Evolutionary conservation across 2,113 vertebrate genomes (phyloP).

Genomic region (Burhinus oedicnemus): DNA sequence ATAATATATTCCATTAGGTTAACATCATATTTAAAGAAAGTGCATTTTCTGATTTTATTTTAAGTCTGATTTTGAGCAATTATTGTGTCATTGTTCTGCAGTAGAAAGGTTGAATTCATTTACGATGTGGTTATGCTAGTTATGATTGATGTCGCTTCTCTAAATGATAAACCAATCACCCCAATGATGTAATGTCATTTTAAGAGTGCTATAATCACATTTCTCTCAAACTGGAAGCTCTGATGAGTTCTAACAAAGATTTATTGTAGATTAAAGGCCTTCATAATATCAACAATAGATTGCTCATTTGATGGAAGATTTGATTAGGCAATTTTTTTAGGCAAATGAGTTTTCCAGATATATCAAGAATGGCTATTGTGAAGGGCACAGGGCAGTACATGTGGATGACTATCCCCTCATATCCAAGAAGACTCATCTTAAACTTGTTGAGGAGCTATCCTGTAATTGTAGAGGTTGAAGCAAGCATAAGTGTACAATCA

Average conservation of each 20-base stretch:
- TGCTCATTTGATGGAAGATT: constrained; percentile 94
- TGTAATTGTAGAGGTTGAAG: constrained; percentile 45
- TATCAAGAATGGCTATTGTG: constrained; percentile 73
- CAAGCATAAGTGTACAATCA: constrained; percentile 23
- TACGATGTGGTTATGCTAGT: constrained; percentile 90
- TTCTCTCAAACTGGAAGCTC: constrained; percentile 94
- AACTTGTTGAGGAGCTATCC: constrained; percentile 4
- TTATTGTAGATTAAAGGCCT: constrained; percentile 96
- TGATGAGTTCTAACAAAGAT: constrained; percentile 98
- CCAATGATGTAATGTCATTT: constrained; percentile 99
- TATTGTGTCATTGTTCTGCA: constrained; percentile 90
- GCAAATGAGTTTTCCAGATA: constrained; percentile 83
- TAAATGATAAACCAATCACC: constrained; percentile 99
- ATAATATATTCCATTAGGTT: constrained; percentile 84
- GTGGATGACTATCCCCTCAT: constrained; percentile 23
- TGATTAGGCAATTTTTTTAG: constrained; percentile 86
- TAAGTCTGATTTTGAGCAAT: constrained; percentile 88
- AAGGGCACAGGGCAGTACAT: constrained; percentile 61
- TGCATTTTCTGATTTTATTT: constrained; percentile 83
- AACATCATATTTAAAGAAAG: constrained; percentile 82
- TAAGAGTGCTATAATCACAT: constrained; percentile 98
- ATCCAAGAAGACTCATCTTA: constrained; percentile 18
- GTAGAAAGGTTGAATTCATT: constrained; percentile 94
- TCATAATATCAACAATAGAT: constrained; percentile 98
- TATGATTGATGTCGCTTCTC: constrained; percentile 98